These are phyloP conservation scores for Drosophila monieri DNA, from an alignment of 2,888 invertebrate species.

Conservation along the genomic window DNA sequence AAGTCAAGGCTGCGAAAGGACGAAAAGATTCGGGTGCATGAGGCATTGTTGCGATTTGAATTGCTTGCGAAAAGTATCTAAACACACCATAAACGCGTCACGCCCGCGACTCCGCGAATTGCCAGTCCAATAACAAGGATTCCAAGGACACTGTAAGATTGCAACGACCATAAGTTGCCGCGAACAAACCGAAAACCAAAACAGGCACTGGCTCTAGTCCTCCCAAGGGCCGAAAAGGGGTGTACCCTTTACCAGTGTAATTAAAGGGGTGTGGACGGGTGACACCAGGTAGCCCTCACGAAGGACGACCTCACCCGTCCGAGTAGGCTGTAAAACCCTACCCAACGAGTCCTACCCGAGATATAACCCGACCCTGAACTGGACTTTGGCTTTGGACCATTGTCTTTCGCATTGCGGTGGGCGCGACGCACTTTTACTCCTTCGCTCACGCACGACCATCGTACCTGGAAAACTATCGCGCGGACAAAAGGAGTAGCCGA, in stretches of 20 bases:
- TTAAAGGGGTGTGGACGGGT: constrained; percentile 65
- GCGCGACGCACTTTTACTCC: constrained; percentile 77
- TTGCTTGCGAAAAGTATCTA: constrained; percentile 79
- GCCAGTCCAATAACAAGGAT: constrained; percentile 14
- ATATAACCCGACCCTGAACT: constrained; percentile 66
- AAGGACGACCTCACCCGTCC: not conserved
- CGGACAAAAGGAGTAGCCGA: constrained; percentile 48
- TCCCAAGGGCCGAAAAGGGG: constrained; percentile 72
- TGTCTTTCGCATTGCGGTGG: constrained; percentile 65
- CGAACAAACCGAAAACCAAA: constrained; percentile 66
- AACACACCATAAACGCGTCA: constrained; percentile 77
- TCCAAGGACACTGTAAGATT: constrained; percentile 47
- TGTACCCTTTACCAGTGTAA: constrained; percentile 80
- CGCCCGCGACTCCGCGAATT: constrained; percentile 65
- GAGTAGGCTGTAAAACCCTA: constrained; percentile 6
- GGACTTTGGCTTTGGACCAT: constrained; percentile 44
- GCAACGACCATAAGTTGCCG: constrained; percentile 48
- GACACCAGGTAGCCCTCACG: constrained; percentile 44
- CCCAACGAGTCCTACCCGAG: constrained; percentile 1
- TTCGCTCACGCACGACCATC: constrained; percentile 40
- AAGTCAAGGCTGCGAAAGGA: constrained; percentile 62
- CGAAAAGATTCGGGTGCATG: constrained; percentile 62
- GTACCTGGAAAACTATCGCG: constrained; percentile 59
- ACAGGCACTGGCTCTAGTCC: constrained; percentile 36
- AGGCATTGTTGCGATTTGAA: constrained; percentile 65